These are phyloP conservation scores for Oryzaephilus surinamensis DNA, from an alignment of 1,140 invertebrate species.

Conservation along the genomic window DNA sequence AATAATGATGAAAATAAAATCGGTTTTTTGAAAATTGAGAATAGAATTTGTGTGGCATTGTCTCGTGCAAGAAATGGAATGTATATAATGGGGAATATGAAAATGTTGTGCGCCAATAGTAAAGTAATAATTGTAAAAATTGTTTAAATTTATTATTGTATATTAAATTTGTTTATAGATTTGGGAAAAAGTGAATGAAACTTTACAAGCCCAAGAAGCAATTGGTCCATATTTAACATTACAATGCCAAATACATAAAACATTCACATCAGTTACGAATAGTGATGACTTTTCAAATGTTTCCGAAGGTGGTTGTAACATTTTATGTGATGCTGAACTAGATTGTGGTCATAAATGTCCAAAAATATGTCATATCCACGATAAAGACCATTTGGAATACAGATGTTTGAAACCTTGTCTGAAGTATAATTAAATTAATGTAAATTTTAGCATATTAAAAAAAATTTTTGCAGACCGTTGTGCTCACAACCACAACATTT, in stretches of 20 bases:
- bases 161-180: slow-evolving; percentile 25
- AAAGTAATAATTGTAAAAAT: slow-evolving; percentile 17
- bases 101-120: slow-evolving; percentile 19
- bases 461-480: slow-evolving; percentile 25
- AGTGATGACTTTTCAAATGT: slow-evolving; percentile 38
- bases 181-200: slow-evolving; percentile 43
- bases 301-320: slow-evolving; percentile 42
- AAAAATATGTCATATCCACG: slow-evolving; percentile 41
- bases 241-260: slow-evolving; percentile 41
- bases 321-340: slow-evolving; percentile 34
- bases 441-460: not conserved
- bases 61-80: slow-evolving; percentile 68
- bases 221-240: slow-evolving; percentile 38
- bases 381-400: slow-evolving; percentile 36
- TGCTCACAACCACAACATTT: slow-evolving; percentile 37
- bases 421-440: slow-evolving; percentile 20
- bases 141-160: slow-evolving; percentile 1
- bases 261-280: slow-evolving; percentile 26
- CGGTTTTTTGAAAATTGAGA: slow-evolving; percentile 65
- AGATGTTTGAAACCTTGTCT: slow-evolving; percentile 37
- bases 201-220: slow-evolving; percentile 35
- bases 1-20: slow-evolving; percentile 57
- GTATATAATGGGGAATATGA: slow-evolving; percentile 46
- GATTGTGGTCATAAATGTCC: slow-evolving; percentile 46
- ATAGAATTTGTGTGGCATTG: slow-evolving; percentile 74